A percentile compares a stretch with the other conserved stretches of the same genome.
phyloP scores from a whole-genome alignment of 2,113 vertebrate species.

The Anoura caudifer region DNA sequence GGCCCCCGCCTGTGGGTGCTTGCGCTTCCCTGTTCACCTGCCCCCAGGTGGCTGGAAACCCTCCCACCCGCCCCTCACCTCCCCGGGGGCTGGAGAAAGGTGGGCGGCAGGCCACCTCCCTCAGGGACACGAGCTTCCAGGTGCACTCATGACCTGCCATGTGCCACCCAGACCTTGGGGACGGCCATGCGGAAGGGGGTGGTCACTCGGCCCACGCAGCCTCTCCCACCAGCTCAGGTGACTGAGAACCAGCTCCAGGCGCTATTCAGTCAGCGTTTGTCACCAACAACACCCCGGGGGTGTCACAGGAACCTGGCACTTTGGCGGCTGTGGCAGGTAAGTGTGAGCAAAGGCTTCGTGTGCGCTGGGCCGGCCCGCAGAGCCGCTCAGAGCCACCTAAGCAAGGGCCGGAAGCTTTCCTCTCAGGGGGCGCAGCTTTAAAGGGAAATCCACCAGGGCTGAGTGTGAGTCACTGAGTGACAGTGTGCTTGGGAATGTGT shows the following conservation, averaged over 20 bases:
- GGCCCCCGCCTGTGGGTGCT: neutral
- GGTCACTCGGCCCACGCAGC: neutral
- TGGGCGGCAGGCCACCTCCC: neutral
- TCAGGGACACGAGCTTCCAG: fast-evolving
- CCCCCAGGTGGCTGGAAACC: fast-evolving
- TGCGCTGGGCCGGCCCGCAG: fast-evolving
- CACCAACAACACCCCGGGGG: neutral
- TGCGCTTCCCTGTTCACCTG: neutral
- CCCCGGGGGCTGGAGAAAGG: neutral
- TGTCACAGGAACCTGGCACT: neutral
- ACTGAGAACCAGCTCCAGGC: neutral
- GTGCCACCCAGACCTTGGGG: too few relatives aligned
- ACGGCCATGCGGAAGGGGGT: neutral
- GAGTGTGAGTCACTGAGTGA: too few relatives aligned
- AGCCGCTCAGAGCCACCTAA: fast-evolving
- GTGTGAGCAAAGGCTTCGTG: fast-evolving
- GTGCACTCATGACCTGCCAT: neutral
- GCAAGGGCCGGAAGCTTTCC: fast-evolving
- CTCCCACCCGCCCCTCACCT: fast-evolving
- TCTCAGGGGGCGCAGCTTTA: neutral
- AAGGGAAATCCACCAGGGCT: too few relatives aligned
- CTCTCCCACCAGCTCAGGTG: neutral
- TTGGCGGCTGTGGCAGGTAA: fast-evolving
- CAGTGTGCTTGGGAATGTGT: neutral
- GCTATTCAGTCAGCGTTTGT: neutral